These are phyloP conservation scores for Azemiops feae DNA, from an alignment of 2,113 vertebrate species.

Conservation along the genomic window DNA sequence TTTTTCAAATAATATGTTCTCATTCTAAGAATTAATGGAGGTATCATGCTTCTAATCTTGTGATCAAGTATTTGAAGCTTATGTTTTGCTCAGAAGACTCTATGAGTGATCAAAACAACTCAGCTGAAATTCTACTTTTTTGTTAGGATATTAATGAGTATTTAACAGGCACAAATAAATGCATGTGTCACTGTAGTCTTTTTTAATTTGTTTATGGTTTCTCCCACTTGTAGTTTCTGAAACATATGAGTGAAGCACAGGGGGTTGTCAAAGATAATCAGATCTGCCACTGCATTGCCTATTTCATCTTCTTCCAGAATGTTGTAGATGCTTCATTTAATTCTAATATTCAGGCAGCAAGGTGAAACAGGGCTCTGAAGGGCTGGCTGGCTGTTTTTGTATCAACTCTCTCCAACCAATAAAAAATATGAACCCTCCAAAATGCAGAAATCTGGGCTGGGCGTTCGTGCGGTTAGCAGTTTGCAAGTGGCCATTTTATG, in stretches of 20 bases:
- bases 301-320: conserved; percentile 72
- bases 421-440: conserved; percentile 30
- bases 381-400: conserved; percentile 65
- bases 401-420: not conserved
- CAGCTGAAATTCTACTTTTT: conserved; percentile 9
- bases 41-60: not conserved
- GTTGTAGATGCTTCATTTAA: conserved; percentile 41
- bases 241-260: conserved; percentile 34
- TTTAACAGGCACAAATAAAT: conserved; percentile 6
- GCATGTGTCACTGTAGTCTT: not conserved
- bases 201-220: not conserved
- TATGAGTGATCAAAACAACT: conserved; percentile 39
- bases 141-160: not conserved
- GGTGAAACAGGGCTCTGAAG: conserved; percentile 59
- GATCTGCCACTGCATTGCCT: conserved; percentile 59
- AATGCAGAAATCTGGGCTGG: conserved; percentile 79
- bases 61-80: conserved; percentile 26
- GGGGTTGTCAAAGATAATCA: conserved; percentile 63
- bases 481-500: conserved; percentile 90
- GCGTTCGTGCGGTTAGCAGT: conserved; percentile 92
- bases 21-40: not conserved
- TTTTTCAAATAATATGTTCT: not conserved
- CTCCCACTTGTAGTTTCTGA: not conserved
- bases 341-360: conserved; percentile 70
- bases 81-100: conserved; percentile 8